These are phyloP conservation scores for Lota lota DNA, from an alignment of 2,113 vertebrate species.

Conservation along the genomic window DNA sequence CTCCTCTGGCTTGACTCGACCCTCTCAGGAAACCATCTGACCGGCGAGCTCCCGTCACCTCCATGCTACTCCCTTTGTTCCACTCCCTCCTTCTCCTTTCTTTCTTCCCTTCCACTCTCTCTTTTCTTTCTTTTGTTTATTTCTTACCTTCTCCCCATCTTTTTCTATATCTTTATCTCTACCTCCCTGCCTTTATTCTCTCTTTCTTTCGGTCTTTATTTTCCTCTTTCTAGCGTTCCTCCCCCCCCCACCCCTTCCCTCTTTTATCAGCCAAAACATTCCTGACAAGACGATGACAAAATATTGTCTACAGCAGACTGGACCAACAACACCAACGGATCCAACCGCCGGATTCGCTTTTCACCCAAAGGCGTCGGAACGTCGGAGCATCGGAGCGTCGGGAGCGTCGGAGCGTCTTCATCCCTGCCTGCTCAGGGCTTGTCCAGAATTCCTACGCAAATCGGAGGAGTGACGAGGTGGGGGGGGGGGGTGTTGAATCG, in stretches of 20 bases:
- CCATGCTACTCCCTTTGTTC: background rate
- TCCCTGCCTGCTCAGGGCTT: too few relatives aligned
- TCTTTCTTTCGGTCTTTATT: background rate
- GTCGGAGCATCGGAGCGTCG: too few relatives aligned
- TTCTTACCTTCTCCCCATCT: background rate
- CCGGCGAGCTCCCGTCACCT: constrained; percentile 12
- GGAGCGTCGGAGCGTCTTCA: too few relatives aligned
- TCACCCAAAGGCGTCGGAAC: too few relatives aligned
- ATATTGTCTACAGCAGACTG: too few relatives aligned
- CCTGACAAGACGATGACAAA: too few relatives aligned
- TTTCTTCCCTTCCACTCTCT: background rate
- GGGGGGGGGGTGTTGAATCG: constrained; percentile 59
- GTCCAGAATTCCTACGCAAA: background rate
- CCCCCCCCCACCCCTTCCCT: too few relatives aligned
- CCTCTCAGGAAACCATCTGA: constrained; percentile 33
- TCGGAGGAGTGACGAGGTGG: constrained; percentile 19
- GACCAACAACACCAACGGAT: too few relatives aligned
- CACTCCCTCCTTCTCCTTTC: constrained; percentile 2
- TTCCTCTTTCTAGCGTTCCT: too few relatives aligned
- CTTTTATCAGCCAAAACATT: too few relatives aligned
- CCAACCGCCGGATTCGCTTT: too few relatives aligned
- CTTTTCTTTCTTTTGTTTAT: constrained; percentile 5
- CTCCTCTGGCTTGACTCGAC: constrained; percentile 25
- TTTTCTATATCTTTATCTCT: background rate
- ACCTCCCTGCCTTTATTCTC: background rate